These are phyloP conservation scores for Leptestheria dahalacensis DNA, from an alignment of 1,140 invertebrate species.

Conservation along the genomic window DNA sequence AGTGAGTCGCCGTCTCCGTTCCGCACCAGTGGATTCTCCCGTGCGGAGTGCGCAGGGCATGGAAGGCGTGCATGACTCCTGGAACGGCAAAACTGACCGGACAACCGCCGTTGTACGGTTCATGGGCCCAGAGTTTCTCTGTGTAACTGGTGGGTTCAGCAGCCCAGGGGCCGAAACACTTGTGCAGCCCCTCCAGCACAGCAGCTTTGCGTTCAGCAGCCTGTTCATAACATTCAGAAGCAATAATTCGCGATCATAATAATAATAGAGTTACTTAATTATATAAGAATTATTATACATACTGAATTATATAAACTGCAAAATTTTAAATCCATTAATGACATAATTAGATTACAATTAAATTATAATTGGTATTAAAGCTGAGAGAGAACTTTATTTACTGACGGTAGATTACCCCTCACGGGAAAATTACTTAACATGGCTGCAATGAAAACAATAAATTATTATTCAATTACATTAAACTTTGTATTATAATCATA, in stretches of 20 bases:
- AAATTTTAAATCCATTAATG: no score
- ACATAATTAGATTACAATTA: no score
- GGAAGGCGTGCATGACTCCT: slow-evolving; percentile 21
- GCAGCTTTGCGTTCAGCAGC: slow-evolving; percentile 23
- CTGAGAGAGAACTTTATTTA: no score
- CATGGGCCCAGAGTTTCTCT: slow-evolving; percentile 28
- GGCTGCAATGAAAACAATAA: no score
- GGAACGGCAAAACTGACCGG: slow-evolving; percentile 23
- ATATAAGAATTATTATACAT: slow-evolving; percentile 5
- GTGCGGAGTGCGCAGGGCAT: slow-evolving; percentile 19
- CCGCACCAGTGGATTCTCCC: slow-evolving; percentile 34
- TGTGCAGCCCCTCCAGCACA: slow-evolving; percentile 27
- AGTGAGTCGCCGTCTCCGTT: slow-evolving; percentile 37
- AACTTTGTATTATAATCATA: no score
- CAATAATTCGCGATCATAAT: neutral
- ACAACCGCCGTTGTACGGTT: slow-evolving; percentile 29
- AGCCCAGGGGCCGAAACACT: slow-evolving; percentile 26
- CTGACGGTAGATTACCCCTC: no score
- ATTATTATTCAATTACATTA: no score
- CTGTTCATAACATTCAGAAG: slow-evolving; percentile 18
- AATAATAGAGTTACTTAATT: no score
- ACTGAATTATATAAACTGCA: no score
- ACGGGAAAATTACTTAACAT: no score
- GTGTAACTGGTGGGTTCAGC: slow-evolving; percentile 24
- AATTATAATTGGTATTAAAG: no score